Conservation (phyloP, 2,888 invertebrate species). For the Petrolisthes manimaculis region DNA sequence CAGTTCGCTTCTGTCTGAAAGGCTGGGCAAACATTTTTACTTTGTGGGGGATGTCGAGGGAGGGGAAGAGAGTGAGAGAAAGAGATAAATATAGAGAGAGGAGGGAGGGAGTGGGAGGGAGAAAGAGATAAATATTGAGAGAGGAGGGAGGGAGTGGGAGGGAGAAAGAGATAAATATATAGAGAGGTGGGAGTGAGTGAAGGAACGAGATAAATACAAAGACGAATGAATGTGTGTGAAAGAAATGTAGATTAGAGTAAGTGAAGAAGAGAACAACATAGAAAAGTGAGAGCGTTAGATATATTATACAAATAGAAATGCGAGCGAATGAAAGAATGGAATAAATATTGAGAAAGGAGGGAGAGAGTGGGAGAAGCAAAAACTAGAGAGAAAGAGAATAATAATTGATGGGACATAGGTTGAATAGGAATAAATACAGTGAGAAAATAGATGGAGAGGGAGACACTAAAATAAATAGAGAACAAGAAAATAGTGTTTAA, state of each 20-base stretch:
- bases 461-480: too few species aligned
- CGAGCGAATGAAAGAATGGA: not conserved
- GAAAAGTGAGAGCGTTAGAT: not conserved
- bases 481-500: too few species aligned
- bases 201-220: not conserved
- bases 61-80: not conserved
- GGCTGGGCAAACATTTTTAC: conserved; percentile 32
- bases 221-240: not conserved
- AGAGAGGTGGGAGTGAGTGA: not conserved
- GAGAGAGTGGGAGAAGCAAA: not conserved
- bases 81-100: not conserved
- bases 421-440: not conserved
- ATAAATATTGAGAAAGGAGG: not conserved
- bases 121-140: not conserved
- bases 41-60: not conserved
- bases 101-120: not conserved
- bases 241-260: not conserved
- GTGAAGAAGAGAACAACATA: not conserved
- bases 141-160: not conserved
- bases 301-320: not conserved
- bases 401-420: not conserved
- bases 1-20: conserved; percentile 16
- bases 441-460: too few species aligned
- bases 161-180: not conserved
- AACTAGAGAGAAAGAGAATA: not conserved